Base-by-base conservation (phyloP, 1,140 invertebrate species). In the Drosophila ogumai region DNA sequence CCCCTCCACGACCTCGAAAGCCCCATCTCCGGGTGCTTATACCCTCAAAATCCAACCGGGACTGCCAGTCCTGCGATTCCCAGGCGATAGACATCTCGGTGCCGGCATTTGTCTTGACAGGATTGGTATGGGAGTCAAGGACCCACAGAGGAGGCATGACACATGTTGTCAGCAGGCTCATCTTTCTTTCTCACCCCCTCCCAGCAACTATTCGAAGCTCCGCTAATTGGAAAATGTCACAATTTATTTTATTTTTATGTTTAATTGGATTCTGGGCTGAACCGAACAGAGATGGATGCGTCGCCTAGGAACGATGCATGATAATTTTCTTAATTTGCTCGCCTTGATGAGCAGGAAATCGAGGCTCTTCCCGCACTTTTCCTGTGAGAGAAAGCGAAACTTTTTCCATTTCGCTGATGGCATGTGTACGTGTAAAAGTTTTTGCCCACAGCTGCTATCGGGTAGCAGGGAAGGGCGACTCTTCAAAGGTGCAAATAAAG, bases 401-500 rank as follows among this genome's bases (percentile, higher is more conserved):
- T 88, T 88, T 88, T 88, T 90, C 85, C 85, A 88, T 88, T 88
- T 87, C 78, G 68, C 85, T 88, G 85, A 88, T 88, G 85, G 85
- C 85, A 87, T 88, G 85, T 84, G 85, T 85, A 84, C 76, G 84
- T 88, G 84, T 68, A 81, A 84, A 88, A 87, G 72, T 87, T 78
- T 55, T 76, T 88, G 47, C 77, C 74, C 75, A 52, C 61, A 77
- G 73, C 55, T 32, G 57, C 40, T 36, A 34, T 40, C 36, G 17
- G 44, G 41, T 31, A 31, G 34, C 9, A 43, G 31, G 34, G 10
- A 40, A 75, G 65, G 50, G 56, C 44, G 68, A 69, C 77, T 85
- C 85, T 85, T 88, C 85, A 88, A 81, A 88, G 85, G 85, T 90
- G 85, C 85, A 88, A 88, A 88, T 88, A 88, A 88, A 88, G 85